These are phyloP conservation scores for Heterohyrax brucei DNA, from an alignment of 2,797 vertebrate genomes.

Conservation along the genomic window DNA sequence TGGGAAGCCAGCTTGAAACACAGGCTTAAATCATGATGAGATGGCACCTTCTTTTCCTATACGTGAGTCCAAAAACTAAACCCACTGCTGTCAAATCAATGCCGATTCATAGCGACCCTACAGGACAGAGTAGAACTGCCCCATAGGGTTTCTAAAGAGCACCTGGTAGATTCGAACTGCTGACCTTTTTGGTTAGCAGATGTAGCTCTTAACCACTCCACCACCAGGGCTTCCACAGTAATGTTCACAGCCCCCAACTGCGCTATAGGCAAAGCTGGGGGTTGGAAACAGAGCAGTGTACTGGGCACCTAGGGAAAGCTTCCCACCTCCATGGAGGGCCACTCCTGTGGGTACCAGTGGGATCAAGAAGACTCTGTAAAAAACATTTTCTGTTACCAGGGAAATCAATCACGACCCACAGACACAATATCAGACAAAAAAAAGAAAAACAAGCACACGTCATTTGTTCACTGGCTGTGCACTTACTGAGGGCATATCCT, in stretches of 20 bases:
- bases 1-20: not conserved
- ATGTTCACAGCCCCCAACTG: not conserved
- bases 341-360: not conserved
- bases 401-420: not conserved
- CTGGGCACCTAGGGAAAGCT: not conserved
- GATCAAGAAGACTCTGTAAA: not conserved
- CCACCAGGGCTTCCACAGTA: no score
- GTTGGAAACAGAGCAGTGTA: not conserved
- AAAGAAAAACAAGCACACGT: not conserved
- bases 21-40: not conserved
- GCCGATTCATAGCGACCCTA: no score
- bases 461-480: no score
- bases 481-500: not conserved
- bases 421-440: not conserved
- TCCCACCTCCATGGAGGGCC: not conserved
- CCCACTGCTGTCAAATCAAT: no score
- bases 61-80: no score
- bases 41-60: not conserved
- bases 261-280: not conserved
- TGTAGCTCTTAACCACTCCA: no score
- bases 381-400: not conserved
- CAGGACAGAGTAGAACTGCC: no score
- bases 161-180: no score
- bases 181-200: no score
- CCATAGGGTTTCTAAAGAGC: no score